Evolutionary conservation across 2,888 invertebrate genomes (phyloP), one percentile per base, ranked within the genome.

Genomic region (Tiliacea aurago): DNA sequence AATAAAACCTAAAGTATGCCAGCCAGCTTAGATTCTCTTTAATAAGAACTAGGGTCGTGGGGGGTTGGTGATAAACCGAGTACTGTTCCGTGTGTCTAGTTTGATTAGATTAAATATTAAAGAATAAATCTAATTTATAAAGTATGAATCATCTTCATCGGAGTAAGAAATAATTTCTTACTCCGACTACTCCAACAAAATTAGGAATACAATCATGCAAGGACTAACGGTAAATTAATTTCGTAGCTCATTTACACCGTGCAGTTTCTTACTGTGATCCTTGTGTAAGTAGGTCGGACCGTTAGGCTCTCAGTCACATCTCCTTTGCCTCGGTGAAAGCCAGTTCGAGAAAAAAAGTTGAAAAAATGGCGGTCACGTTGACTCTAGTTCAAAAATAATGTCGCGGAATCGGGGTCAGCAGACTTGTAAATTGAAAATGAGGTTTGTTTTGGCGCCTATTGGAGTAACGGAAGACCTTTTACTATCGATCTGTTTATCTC

Each of bases 261-360:
- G 66, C 62, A 67, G 28, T 73, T 76, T 80, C 61, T 70, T 83
- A 85, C 86, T 78, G 87, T 88, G 85, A 81, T 87, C 85, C 87
- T 87, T 75, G 73, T 78, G 69, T 45, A 87, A 80, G 80, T 83
- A 81, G 85, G 86, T 78, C 80, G 64, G 53, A 83, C 90, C 90
- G 90, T 90, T 90, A 90, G 71, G 81, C 80, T 77, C 84, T 81
- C 76, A 72, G 84, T 75, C 79, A 85, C 79, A 70, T 79, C 76
- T 87, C 82, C 78, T 78, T 84, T 69, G 79, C 78, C 79, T 73
- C 73, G 20, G 86, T 68, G 86, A 86, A 86, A 87, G 87, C 75
- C 58, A 71, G 78, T 59, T 66, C 72, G 67, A 70, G 51, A 71
- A 70, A 74, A 76, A 28, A 74, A 72, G n/a, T 70, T 51, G 10